Percentiles rank a stretch among this genome's conserved stretches.
Conservation (phyloP, 2,113 vertebrate genomes). For the Microcebus ravelobensis region DNA sequence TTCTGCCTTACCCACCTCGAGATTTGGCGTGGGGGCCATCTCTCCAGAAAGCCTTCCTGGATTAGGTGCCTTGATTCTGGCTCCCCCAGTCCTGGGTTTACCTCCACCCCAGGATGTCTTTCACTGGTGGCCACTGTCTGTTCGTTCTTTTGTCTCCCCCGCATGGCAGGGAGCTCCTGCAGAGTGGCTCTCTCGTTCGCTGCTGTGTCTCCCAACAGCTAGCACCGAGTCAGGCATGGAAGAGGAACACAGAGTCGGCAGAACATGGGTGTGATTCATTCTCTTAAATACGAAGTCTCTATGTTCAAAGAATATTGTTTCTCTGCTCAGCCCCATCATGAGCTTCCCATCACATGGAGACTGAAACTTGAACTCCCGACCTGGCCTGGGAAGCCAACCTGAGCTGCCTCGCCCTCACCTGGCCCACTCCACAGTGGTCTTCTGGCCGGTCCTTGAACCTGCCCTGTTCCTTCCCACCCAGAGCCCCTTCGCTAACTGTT, state of each 20-base stretch:
- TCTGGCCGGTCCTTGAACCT: background rate
- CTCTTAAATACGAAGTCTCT: background rate
- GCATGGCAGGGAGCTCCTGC: background rate
- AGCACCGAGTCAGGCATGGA: background rate
- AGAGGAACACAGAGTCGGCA: background rate
- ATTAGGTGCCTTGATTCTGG: background rate
- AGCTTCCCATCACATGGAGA: background rate
- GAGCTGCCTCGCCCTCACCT: background rate
- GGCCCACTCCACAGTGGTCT: background rate
- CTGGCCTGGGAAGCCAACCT: background rate
- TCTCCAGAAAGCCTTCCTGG: constrained; percentile 17
- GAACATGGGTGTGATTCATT: background rate
- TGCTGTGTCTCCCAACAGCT: background rate
- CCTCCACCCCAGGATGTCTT: background rate
- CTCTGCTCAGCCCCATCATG: background rate
- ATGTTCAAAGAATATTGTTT: background rate
- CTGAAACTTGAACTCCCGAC: background rate
- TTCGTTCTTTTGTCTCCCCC: background rate
- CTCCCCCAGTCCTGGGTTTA: background rate
- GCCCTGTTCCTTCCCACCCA: rapidly evolving
- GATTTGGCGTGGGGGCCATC: background rate
- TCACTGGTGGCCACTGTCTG: background rate
- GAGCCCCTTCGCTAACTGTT: background rate
- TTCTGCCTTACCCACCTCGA: background rate
- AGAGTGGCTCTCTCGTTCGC: background rate